Percentiles rank a stretch among this genome's conserved stretches.
These are phyloP conservation scores for Eurytoma adleriae DNA, from an alignment of 2,888 invertebrate genomes.

Conservation along the genomic window DNA sequence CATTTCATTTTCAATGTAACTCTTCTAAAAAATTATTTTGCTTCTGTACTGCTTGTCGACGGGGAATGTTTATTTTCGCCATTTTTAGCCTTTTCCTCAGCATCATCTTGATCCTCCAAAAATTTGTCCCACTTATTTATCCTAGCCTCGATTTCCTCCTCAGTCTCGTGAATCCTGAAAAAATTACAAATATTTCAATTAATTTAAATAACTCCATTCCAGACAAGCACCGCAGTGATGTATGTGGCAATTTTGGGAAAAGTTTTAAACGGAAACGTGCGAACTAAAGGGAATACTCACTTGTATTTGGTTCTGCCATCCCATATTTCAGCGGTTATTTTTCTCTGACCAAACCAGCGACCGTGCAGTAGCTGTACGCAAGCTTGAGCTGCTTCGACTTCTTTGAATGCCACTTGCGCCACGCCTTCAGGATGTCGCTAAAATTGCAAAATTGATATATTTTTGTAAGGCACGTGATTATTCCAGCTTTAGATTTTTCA, in stretches of 20 bases:
- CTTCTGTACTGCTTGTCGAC: conserved; percentile 3
- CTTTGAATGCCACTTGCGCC: conserved; percentile 92
- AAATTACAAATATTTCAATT: conserved; percentile 5
- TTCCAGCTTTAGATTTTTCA: conserved; percentile 34
- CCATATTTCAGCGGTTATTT: conserved; percentile 92
- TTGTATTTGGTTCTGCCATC: conserved; percentile 96
- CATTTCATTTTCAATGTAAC: too few species aligned
- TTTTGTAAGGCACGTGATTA: conserved; percentile 27
- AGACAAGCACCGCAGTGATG: background rate
- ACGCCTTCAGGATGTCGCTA: conserved; percentile 96
- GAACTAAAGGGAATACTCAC: conserved; percentile 61
- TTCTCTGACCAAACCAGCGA: conserved; percentile 91
- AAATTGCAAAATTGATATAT: conserved; percentile 51
- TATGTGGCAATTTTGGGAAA: background rate
- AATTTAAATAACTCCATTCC: background rate
- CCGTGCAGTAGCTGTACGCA: conserved; percentile 92
- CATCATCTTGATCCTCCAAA: conserved; percentile 80
- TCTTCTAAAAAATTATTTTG: too few species aligned
- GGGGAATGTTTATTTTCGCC: conserved; percentile 1
- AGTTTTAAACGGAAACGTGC: background rate
- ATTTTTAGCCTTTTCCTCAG: conserved; percentile 58
- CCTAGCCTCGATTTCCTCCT: conserved; percentile 88
- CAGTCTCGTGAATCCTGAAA: conserved; percentile 89
- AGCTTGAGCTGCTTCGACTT: conserved; percentile 93
- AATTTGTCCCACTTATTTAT: conserved; percentile 92